Base-by-base conservation (phyloP, 1,140 invertebrate genomes). In the Scaptomyza hsui region DNA sequence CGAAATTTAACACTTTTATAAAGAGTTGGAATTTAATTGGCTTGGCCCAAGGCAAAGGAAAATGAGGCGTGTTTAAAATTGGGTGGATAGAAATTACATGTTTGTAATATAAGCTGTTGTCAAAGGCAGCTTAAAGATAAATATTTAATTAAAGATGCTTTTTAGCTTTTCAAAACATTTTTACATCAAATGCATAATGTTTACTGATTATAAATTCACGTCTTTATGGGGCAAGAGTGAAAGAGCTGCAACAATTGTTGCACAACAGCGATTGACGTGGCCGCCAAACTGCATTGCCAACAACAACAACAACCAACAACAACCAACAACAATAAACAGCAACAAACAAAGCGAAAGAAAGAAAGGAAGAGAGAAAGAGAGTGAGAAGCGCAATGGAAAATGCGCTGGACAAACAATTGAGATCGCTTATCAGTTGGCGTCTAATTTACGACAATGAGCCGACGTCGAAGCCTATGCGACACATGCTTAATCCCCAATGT, bases 401-500 rank as follows among this genome's bases (percentile, higher is more conserved):
- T 89, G 75, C 68, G 78, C 72, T 63, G 68, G 56, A 29, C 47
- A 55, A 72, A 83, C 88, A 88, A 89, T 85, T 86, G 79, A 89
- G 83, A 89, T 89, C 79, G 80, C 83, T 89, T 89, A 89, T 89
- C 85, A 79, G 85, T 76, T 85, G 79, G 83, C 83, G 83, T 89
- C 83, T 89, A 89, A 89, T 89, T 89, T 89, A 89, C 83, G 83
- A 89, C 83, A 89, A 89, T 89, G 83, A 89, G 83, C 72, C 68
- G 79, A 57, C 74, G 57, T 70, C 68, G 59, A 81, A 60, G 82
- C 79, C 74, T 72, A 82, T 88, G 82, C 78, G 72, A 47, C 81
- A 72, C 51, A 72, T 16, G 35, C 49, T 70, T 77, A 77, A 77
- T 75, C 76, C 69, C 59, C 65, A 57, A 41, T 63, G 26, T 49